These are phyloP conservation scores for Sussaba pulchella DNA, from an alignment of 2,888 invertebrate species.

Conservation along the genomic window DNA sequence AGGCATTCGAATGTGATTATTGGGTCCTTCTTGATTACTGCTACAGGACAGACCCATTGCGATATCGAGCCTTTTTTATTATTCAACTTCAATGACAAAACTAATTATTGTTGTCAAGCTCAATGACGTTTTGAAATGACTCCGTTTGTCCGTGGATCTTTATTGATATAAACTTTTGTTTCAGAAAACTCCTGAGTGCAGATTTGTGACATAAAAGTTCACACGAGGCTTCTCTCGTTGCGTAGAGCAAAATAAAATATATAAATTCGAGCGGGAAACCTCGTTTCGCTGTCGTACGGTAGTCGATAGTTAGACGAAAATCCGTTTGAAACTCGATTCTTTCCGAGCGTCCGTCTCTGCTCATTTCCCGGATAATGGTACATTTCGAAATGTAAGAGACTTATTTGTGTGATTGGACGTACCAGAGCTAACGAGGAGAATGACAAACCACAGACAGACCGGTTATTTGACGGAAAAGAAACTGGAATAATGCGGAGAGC, in stretches of 20 bases:
- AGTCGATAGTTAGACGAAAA: not conserved
- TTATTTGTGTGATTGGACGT: not conserved
- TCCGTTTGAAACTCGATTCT: not conserved
- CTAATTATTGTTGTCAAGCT: too few relatives aligned
- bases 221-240: too few relatives aligned
- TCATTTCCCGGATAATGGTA: not conserved
- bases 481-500: not conserved
- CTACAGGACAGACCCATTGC: not conserved
- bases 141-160: too few relatives aligned
- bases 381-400: not conserved
- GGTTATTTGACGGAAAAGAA: not conserved
- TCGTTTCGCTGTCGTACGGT: too few relatives aligned
- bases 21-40: not conserved
- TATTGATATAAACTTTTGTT: too few relatives aligned
- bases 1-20: not conserved
- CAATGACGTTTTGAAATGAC: too few relatives aligned
- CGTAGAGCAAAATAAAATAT: too few relatives aligned
- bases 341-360: not conserved
- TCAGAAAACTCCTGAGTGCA: too few relatives aligned
- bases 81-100: too few relatives aligned
- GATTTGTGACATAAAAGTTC: too few relatives aligned
- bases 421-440: conserved; percentile 24
- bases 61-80: too few relatives aligned
- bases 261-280: too few relatives aligned
- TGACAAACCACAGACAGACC: not conserved